phyloP scores from a whole-genome alignment of 1,140 invertebrate genomes.

The Scaptomyza hsui region DNA sequence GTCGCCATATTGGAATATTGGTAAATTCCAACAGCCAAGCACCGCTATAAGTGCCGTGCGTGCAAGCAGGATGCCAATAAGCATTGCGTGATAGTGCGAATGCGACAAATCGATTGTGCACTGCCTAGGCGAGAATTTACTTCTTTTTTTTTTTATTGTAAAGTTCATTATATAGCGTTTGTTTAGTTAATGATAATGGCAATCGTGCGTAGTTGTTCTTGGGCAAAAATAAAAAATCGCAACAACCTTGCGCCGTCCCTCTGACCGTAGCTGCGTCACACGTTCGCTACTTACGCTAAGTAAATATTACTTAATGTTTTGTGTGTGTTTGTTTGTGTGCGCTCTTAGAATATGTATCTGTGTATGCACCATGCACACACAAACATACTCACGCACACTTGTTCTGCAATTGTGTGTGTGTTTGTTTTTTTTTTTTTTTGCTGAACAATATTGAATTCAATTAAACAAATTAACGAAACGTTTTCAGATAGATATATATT shows the following conservation, averaged over 20 bases:
- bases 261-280: slow-evolving; percentile 2
- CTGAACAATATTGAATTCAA: slow-evolving; percentile 66
- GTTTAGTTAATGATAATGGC: slow-evolving; percentile 59
- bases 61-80: slow-evolving; percentile 46
- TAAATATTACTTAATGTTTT: slow-evolving; percentile 79
- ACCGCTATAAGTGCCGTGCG: slow-evolving; percentile 37
- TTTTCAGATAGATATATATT: slow-evolving; percentile 23
- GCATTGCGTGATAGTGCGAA: slow-evolving; percentile 46
- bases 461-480: slow-evolving; percentile 59
- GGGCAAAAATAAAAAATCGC: slow-evolving; percentile 20
- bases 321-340: slow-evolving; percentile 63
- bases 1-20: slow-evolving; percentile 79
- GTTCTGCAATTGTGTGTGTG: slow-evolving; percentile 37
- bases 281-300: slow-evolving; percentile 43
- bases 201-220: slow-evolving; percentile 51
- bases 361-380: slow-evolving; percentile 19
- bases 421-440: slow-evolving; percentile 44
- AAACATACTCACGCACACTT: slow-evolving; percentile 19
- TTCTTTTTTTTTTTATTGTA: slow-evolving; percentile 49
- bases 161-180: slow-evolving; percentile 44
- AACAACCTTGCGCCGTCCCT: slow-evolving; percentile 25
- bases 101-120: slow-evolving; percentile 52
- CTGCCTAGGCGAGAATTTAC: slow-evolving; percentile 62
- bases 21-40: slow-evolving; percentile 77
- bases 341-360: slow-evolving; percentile 75